A percentile compares a stretch with the other conserved stretches of the same genome.
Evolutionary conservation across 2,888 invertebrate genomes (phyloP).

Genomic region (Aporophyla lueneburgensis): DNA sequence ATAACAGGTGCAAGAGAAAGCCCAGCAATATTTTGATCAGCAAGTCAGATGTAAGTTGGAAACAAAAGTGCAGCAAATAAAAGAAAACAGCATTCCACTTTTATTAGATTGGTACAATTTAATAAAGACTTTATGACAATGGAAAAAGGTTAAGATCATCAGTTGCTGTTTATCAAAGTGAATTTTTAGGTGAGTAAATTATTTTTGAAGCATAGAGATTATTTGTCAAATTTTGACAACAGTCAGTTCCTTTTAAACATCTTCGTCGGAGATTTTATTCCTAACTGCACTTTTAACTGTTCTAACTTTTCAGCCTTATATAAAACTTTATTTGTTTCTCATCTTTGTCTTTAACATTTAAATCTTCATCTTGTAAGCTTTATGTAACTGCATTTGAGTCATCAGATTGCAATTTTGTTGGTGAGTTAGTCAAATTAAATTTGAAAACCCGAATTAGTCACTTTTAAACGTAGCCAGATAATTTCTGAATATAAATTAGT

Average conservation of each 20-base stretch:
- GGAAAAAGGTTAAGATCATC: neutral
- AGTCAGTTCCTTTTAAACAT: neutral
- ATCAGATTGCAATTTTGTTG: constrained; percentile 19
- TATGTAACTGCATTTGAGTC: constrained; percentile 46
- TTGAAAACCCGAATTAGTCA: constrained; percentile 13
- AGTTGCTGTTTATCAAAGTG: neutral
- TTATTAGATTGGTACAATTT: neutral
- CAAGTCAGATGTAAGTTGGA: constrained; percentile 21
- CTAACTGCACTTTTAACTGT: neutral
- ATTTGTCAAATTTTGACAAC: neutral
- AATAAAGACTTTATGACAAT: neutral
- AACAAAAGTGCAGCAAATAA: constrained; percentile 33
- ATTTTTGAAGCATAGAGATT: neutral
- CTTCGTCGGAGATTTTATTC: neutral
- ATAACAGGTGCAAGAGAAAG: constrained; percentile 44
- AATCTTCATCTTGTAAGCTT: constrained; percentile 11
- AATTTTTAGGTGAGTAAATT: neutral
- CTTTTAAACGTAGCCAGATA: neutral
- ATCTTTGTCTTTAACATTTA: constrained; percentile 36
- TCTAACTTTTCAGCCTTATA: neutral
- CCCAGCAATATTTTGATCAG: constrained; percentile 17
- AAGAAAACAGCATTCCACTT: constrained; percentile 28
- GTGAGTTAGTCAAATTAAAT: neutral
- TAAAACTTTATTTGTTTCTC: constrained; percentile 32
- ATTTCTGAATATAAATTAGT: constrained; percentile 27